phyloP scores from a whole-genome alignment of 2,888 invertebrate genomes.

The Phorcus lineatus region DNA sequence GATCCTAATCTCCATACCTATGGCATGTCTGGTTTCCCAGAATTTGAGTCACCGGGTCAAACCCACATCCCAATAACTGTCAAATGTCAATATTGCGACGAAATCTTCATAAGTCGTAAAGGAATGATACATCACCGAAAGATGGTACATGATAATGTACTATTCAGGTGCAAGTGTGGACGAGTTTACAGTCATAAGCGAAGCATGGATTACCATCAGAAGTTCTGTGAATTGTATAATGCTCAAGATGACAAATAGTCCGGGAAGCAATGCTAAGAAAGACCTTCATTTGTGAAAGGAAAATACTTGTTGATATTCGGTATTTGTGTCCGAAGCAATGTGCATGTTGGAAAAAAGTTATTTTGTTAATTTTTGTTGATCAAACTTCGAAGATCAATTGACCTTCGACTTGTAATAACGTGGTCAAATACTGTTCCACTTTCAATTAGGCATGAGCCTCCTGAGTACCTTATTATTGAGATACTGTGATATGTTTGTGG shows the following conservation, averaged over 20 bases:
- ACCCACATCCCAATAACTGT: neutral
- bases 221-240: neutral
- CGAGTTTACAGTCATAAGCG: neutral
- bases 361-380: no score
- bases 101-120: neutral
- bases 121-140: neutral
- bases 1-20: neutral
- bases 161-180: neutral
- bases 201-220: constrained; percentile 11
- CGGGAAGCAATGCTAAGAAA: no score
- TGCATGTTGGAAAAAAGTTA: no score
- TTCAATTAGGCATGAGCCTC: no score
- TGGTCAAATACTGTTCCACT: no score
- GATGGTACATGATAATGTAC: neutral
- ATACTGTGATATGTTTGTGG: no score
- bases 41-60: neutral
- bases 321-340: no score
- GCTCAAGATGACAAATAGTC: neutral
- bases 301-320: no score
- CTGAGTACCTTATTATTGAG: no score
- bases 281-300: no score
- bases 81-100: neutral
- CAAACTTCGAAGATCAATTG: no score
- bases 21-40: neutral
- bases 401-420: no score